These are phyloP conservation scores for Rhizomys pruinosus DNA, from an alignment of 2,113 vertebrate species.

Conservation along the genomic window DNA sequence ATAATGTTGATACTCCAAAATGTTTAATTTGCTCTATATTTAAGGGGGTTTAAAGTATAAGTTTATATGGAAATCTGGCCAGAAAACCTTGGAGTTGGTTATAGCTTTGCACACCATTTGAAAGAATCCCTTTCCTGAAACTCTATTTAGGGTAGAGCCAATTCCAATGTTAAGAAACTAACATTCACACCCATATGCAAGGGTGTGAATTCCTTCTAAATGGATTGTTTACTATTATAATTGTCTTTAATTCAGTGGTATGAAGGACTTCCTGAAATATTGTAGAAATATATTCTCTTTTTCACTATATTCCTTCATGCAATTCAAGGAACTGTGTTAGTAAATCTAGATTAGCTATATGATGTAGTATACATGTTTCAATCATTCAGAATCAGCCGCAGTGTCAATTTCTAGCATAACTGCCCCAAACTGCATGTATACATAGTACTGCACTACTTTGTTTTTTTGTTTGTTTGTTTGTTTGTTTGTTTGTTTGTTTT, in stretches of 20 bases:
- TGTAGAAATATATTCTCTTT: conserved; percentile 64
- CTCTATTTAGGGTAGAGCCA: conserved; percentile 81
- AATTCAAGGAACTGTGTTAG: conserved; percentile 59
- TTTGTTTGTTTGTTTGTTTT: neutral
- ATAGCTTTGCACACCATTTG: conserved; percentile 77
- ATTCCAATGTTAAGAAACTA: conserved; percentile 83
- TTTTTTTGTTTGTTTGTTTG: neutral
- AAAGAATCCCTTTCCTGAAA: conserved; percentile 79
- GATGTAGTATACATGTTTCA: conserved; percentile 18
- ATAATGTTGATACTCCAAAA: conserved; percentile 58
- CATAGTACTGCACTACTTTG: neutral
- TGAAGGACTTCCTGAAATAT: conserved; percentile 79
- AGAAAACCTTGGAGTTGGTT: conserved; percentile 79
- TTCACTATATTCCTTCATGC: conserved; percentile 38
- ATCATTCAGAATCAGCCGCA: neutral
- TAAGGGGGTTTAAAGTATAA: conserved; percentile 73
- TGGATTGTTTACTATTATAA: conserved; percentile 83
- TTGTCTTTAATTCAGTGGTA: conserved; percentile 80
- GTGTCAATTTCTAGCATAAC: neutral
- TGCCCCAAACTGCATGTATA: neutral
- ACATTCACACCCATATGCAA: conserved; percentile 83
- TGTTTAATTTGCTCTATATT: conserved; percentile 66
- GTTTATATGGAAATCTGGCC: conserved; percentile 75
- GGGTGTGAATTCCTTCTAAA: conserved; percentile 83
- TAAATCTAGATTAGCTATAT: conserved; percentile 51